These are phyloP conservation scores for Aythya baeri DNA, from an alignment of 2,113 vertebrate species.

Conservation along the genomic window DNA sequence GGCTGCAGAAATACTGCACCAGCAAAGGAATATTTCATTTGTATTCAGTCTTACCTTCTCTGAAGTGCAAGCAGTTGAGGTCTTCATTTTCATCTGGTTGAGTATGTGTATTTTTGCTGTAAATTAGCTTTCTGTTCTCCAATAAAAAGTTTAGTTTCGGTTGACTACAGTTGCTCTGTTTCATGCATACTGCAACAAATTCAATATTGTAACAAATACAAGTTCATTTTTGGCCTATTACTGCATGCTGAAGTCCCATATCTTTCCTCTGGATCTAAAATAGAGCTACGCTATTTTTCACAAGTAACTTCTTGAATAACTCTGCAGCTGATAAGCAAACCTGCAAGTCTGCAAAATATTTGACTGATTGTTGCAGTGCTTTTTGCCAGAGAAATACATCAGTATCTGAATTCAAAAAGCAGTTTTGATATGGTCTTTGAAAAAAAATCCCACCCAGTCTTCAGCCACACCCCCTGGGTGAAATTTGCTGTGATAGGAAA, in stretches of 20 bases:
- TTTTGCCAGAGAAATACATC: neutral
- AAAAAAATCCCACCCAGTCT: neutral
- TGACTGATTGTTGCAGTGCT: neutral
- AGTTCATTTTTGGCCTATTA: neutral
- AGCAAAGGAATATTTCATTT: neutral
- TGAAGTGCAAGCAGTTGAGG: neutral
- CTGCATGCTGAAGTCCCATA: neutral
- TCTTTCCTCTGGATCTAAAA: neutral
- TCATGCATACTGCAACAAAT: neutral
- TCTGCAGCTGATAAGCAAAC: neutral
- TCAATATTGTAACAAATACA: neutral
- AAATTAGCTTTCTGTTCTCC: neutral
- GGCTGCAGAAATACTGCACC: neutral
- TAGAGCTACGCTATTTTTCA: neutral
- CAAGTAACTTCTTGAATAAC: neutral
- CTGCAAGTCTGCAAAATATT: neutral
- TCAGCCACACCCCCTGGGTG: neutral
- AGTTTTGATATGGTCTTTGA: neutral
- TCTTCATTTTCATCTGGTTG: neutral
- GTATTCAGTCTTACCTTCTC: neutral
- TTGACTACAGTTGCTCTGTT: neutral
- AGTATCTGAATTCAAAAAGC: neutral
- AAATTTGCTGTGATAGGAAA: neutral
- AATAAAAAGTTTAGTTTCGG: neutral
- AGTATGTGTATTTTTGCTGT: neutral